These are phyloP conservation scores for Copidosoma aretas DNA, from an alignment of 2,888 invertebrate species.

Conservation along the genomic window DNA sequence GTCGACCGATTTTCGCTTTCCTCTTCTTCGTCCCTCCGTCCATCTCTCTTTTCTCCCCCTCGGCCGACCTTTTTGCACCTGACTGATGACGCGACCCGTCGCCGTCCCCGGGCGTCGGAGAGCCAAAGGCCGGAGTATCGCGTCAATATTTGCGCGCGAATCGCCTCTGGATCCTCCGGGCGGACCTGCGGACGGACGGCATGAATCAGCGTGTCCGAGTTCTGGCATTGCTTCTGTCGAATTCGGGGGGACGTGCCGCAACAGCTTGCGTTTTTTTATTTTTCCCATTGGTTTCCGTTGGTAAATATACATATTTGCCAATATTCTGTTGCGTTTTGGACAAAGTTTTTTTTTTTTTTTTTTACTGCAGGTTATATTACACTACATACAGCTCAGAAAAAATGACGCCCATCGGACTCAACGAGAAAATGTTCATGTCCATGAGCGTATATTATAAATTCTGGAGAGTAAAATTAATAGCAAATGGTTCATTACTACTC, in stretches of 20 bases:
- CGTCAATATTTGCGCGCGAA: conserved; percentile 40
- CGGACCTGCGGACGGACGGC: conserved; percentile 32
- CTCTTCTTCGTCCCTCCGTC: neutral
- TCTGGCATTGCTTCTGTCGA: conserved; percentile 27
- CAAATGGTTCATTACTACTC: too few species aligned
- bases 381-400: too few species aligned
- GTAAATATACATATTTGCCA: neutral
- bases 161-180: conserved; percentile 34
- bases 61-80: neutral
- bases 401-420: too few species aligned
- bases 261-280: neutral
- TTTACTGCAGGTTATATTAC: too few species aligned
- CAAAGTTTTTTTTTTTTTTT: too few species aligned
- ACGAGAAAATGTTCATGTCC: too few species aligned
- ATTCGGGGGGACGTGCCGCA: conserved; percentile 16
- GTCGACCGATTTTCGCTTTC: neutral
- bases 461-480: too few species aligned
- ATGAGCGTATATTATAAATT: too few species aligned
- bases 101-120: neutral
- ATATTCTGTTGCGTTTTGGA: too few species aligned
- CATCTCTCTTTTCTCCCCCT: neutral
- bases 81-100: neutral
- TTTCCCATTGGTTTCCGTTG: neutral
- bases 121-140: conserved; percentile 5
- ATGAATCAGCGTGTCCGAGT: conserved; percentile 21